Evolutionary conservation across 2,797 vertebrate genomes (phyloP).

Genomic region (Myotis myotis): DNA sequence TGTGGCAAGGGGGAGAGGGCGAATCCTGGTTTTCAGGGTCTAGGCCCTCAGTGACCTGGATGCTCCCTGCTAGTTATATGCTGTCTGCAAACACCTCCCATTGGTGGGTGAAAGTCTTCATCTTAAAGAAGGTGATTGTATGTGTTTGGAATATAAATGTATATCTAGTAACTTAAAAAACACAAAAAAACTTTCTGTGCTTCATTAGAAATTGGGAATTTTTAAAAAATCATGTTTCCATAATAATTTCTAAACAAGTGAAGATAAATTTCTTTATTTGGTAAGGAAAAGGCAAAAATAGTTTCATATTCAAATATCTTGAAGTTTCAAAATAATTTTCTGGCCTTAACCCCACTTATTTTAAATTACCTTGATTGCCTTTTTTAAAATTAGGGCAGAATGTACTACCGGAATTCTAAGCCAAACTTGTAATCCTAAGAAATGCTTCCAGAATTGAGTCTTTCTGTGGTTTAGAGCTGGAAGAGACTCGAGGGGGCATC

Average conservation of each 20-base stretch:
- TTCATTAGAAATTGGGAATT: conserved; percentile 18
- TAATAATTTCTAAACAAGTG: conserved; percentile 16
- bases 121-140: neutral
- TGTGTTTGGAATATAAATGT: neutral
- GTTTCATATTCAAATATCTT: neutral
- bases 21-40: neutral
- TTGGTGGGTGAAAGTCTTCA: neutral
- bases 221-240: neutral
- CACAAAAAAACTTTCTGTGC: neutral
- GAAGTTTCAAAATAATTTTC: conserved; percentile 16
- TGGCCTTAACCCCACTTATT: neutral
- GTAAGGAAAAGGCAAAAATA: neutral
- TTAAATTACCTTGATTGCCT: neutral
- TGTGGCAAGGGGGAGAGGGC: neutral
- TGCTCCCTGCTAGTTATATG: neutral
- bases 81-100: neutral
- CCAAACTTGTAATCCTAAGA: conserved; percentile 16
- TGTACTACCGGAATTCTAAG: neutral
- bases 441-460: neutral
- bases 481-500: too few species aligned
- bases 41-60: neutral
- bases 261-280: conserved; percentile 28
- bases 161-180: neutral
- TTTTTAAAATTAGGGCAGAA: neutral
- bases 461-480: neutral